Conservation (phyloP, 2,797 vertebrate species). For the Gastrophryne carolinensis region DNA sequence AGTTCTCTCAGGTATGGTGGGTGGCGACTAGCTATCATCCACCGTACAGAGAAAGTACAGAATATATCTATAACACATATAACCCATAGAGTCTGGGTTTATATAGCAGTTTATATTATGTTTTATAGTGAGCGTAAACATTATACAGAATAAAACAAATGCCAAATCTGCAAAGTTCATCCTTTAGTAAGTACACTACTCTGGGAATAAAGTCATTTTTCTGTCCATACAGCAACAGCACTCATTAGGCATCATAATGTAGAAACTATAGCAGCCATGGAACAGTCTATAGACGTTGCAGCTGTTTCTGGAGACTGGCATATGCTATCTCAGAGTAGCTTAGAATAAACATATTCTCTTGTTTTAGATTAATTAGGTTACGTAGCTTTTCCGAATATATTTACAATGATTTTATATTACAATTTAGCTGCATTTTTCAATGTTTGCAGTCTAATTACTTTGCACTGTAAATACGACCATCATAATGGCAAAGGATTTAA, state of each 20-base stretch:
- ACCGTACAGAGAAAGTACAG: no score
- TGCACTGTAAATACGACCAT: slow-evolving; percentile 14
- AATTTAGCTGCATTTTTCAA: slow-evolving; percentile 13
- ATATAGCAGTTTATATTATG: no score
- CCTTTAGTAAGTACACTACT: background rate
- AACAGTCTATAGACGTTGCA: background rate
- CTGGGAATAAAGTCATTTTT: slow-evolving; percentile 6
- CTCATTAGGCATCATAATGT: background rate
- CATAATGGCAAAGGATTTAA: no score
- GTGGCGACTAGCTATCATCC: no score
- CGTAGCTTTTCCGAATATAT: background rate
- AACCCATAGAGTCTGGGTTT: no score
- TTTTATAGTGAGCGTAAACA: no score
- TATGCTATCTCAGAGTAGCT: background rate
- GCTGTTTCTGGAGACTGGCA: background rate
- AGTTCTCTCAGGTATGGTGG: no score
- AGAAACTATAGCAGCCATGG: background rate
- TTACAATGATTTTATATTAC: slow-evolving; percentile 9
- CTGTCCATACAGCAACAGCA: background rate
- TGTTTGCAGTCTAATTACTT: slow-evolving; percentile 1
- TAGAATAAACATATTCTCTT: slow-evolving; percentile 4
- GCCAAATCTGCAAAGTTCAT: background rate
- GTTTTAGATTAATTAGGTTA: slow-evolving; percentile 15
- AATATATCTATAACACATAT: no score
- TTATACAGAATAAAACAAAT: no score